Evolutionary conservation across 2,113 vertebrate species (phyloP).

Genomic region (Desmodus rotundus): DNA sequence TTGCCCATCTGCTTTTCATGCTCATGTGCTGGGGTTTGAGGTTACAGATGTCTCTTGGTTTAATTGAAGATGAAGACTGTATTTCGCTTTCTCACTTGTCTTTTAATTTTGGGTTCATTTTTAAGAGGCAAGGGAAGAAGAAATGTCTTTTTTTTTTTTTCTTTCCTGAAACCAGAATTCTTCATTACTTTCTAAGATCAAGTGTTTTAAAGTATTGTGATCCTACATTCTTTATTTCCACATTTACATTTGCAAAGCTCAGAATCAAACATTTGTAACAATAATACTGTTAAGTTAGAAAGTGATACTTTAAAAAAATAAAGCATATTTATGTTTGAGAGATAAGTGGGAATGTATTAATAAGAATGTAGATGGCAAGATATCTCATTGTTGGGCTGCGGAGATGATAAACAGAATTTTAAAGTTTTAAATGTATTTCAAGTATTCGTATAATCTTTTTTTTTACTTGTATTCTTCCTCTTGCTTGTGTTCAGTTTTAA

Average conservation of each 20-base stretch:
- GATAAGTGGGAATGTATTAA: background rate
- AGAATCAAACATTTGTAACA: slow-evolving; percentile 6
- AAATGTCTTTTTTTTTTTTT: background rate
- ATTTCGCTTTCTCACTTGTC: slow-evolving; percentile 7
- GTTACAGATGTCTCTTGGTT: background rate
- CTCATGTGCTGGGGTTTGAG: background rate
- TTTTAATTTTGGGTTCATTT: background rate
- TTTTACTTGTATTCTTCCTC: background rate
- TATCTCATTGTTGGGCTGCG: background rate
- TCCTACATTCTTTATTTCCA: background rate
- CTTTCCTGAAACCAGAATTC: background rate
- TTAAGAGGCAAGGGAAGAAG: background rate
- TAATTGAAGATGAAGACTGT: background rate
- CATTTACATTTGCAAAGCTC: background rate
- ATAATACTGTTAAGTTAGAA: background rate
- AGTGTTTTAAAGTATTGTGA: background rate
- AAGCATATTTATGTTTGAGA: background rate
- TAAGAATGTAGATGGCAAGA: background rate
- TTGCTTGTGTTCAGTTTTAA: background rate
- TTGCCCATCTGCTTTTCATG: slow-evolving; percentile 3
- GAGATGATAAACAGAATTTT: background rate
- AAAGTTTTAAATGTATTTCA: slow-evolving; percentile 14
- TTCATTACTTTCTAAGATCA: slow-evolving; percentile 8
- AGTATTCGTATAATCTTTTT: background rate
- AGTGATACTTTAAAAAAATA: background rate